These are phyloP conservation scores for Sebastes goodei DNA, from an alignment of 2,797 vertebrate genomes.

Conservation along the genomic window DNA sequence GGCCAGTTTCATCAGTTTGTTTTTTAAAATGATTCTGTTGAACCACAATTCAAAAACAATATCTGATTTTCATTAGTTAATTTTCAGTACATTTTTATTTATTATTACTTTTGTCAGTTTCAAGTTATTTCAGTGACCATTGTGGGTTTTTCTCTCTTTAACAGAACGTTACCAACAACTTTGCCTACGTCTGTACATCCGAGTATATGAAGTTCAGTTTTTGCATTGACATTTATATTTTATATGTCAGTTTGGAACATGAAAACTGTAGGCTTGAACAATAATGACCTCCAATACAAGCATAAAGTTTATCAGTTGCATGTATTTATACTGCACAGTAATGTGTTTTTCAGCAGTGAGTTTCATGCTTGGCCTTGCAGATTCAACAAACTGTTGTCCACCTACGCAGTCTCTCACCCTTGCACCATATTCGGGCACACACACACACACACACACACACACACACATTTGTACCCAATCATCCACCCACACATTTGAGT, in stretches of 20 bases:
- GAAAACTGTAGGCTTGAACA: not conserved
- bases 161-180: too few species aligned
- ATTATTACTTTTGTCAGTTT: too few species aligned
- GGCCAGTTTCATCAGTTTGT: too few species aligned
- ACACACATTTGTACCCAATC: not conserved
- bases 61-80: too few species aligned
- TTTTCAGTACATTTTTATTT: too few species aligned
- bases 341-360: not conserved
- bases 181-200: too few species aligned
- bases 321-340: not conserved
- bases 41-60: too few species aligned
- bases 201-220: not conserved
- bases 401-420: slow-evolving; percentile 28
- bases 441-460: not conserved
- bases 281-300: not conserved
- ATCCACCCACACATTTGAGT: slow-evolving; percentile 20
- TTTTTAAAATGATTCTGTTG: too few species aligned
- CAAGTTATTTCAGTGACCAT: too few species aligned
- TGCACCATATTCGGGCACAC: not conserved
- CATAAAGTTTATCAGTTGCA: not conserved
- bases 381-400: slow-evolving; percentile 8
- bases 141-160: too few species aligned
- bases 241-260: not conserved
- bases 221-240: not conserved
- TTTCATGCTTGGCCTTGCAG: slow-evolving; percentile 1